Conservation (phyloP, 2,113 vertebrate species). For the Lutjanus erythropterus region DNA sequence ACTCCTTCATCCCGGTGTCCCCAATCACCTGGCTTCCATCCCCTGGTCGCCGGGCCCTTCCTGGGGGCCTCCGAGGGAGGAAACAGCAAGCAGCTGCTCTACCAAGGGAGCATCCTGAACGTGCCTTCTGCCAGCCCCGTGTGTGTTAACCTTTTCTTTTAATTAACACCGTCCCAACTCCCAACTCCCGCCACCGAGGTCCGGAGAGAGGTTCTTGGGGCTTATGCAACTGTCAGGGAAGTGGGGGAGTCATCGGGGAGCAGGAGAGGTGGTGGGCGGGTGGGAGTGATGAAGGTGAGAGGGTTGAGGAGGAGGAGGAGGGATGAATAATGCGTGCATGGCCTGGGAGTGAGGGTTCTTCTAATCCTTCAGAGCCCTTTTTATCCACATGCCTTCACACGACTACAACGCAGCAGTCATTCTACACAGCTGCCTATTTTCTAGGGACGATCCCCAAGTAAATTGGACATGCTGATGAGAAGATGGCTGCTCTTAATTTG, state of each 20-base stretch:
- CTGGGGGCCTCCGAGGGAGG: slow-evolving; percentile 62
- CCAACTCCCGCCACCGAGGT: slow-evolving; percentile 70
- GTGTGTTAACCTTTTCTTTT: slow-evolving; percentile 87
- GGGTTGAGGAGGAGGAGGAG: slow-evolving; percentile 64
- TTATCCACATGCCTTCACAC: slow-evolving; percentile 73
- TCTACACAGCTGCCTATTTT: slow-evolving; percentile 65
- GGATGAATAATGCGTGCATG: slow-evolving; percentile 81
- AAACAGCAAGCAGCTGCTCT: slow-evolving; percentile 79
- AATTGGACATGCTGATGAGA: slow-evolving; percentile 74
- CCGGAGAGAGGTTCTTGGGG: slow-evolving; percentile 76
- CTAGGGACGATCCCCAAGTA: slow-evolving; percentile 58
- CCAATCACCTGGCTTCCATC: slow-evolving; percentile 60
- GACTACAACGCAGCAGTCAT: slow-evolving; percentile 58
- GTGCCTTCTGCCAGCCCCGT: slow-evolving; percentile 70
- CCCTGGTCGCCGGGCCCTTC: slow-evolving; percentile 52
- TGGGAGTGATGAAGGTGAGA: slow-evolving; percentile 67
- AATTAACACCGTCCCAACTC: slow-evolving; percentile 83
- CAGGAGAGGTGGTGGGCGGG: slow-evolving; percentile 62
- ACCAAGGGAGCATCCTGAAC: slow-evolving; percentile 74
- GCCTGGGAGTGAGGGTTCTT: slow-evolving; percentile 77
- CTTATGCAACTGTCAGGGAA: slow-evolving; percentile 80
- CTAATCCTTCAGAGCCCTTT: slow-evolving; percentile 78
- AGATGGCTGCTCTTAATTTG: slow-evolving; percentile 72
- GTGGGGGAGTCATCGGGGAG: slow-evolving; percentile 61
- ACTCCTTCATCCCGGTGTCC: slow-evolving; percentile 56